Conservation (phyloP, 2,888 invertebrate species). For the Melanostoma mellinum region DNA sequence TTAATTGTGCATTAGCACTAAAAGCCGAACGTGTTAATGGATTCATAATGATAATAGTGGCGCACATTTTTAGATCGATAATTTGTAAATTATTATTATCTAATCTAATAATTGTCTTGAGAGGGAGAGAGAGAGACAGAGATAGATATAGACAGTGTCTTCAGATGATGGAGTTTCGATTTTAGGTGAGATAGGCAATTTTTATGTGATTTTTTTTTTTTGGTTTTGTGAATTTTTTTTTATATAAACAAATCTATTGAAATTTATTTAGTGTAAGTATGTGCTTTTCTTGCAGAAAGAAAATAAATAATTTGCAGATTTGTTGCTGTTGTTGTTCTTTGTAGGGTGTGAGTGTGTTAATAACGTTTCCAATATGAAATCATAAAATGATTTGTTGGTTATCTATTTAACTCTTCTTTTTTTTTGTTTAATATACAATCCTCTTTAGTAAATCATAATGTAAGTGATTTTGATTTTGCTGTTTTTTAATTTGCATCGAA, state of each 20-base stretch:
- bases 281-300: conserved; percentile 22
- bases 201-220: too few species aligned
- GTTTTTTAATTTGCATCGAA: conserved; percentile 46
- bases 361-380: conserved; percentile 21
- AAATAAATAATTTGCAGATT: conserved; percentile 27
- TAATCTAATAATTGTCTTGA: too few species aligned
- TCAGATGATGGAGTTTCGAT: too few species aligned
- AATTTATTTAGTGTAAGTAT: background rate
- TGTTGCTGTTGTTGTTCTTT: conserved; percentile 22
- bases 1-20: conserved; percentile 65
- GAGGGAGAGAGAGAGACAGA: too few species aligned
- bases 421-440: conserved; percentile 18
- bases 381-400: conserved; percentile 19
- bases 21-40: conserved; percentile 58
- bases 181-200: too few species aligned
- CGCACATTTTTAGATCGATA: conserved; percentile 44
- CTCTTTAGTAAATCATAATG: conserved; percentile 58
- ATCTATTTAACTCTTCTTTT: conserved; percentile 11
- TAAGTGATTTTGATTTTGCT: conserved; percentile 32
- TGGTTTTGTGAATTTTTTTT: too few species aligned
- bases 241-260: too few species aligned
- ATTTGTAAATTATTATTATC: background rate
- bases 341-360: conserved; percentile 4
- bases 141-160: too few species aligned
- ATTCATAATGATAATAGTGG: conserved; percentile 48